phyloP scores from a whole-genome alignment of 2,888 invertebrate genomes.

The Dasysyrphus tricinctus region DNA sequence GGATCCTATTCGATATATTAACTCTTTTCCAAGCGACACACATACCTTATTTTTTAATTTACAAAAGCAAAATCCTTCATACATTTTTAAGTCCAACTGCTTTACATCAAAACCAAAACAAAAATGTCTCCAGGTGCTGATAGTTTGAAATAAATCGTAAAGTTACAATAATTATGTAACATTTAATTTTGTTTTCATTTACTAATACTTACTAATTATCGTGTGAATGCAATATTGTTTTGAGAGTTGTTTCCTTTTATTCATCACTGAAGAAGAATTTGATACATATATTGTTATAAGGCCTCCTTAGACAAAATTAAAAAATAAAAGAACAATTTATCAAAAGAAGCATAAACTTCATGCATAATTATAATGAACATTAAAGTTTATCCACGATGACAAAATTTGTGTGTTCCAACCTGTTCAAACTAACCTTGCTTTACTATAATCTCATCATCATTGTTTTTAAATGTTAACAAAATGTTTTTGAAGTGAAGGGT shows the following conservation, averaged over 20 bases:
- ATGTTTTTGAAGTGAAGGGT: slow-evolving; percentile 36
- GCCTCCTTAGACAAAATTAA: neutral
- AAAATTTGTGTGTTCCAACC: neutral
- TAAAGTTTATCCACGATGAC: neutral
- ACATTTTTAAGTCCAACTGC: slow-evolving; percentile 53
- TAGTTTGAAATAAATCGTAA: slow-evolving; percentile 9
- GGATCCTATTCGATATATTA: slow-evolving; percentile 80
- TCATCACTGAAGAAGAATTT: neutral
- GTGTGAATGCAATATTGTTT: slow-evolving; percentile 14
- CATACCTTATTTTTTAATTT: slow-evolving; percentile 45
- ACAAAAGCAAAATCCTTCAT: slow-evolving; percentile 50
- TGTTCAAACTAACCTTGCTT: neutral
- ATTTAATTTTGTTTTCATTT: slow-evolving; percentile 6
- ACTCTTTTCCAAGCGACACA: slow-evolving; percentile 64
- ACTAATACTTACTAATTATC: slow-evolving; percentile 28
- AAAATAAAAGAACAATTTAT: neutral
- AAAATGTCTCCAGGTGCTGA: slow-evolving; percentile 61
- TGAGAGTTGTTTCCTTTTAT: neutral
- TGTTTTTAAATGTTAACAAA: slow-evolving; percentile 39
- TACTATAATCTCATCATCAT: slow-evolving; percentile 21
- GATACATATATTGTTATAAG: neutral
- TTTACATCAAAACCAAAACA: slow-evolving; percentile 52
- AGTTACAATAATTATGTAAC: slow-evolving; percentile 5
- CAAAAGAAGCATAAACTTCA: neutral
- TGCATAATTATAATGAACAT: neutral